Evolutionary conservation across 2,888 invertebrate species (phyloP).

Genomic region (Cerceris ruficornis): DNA sequence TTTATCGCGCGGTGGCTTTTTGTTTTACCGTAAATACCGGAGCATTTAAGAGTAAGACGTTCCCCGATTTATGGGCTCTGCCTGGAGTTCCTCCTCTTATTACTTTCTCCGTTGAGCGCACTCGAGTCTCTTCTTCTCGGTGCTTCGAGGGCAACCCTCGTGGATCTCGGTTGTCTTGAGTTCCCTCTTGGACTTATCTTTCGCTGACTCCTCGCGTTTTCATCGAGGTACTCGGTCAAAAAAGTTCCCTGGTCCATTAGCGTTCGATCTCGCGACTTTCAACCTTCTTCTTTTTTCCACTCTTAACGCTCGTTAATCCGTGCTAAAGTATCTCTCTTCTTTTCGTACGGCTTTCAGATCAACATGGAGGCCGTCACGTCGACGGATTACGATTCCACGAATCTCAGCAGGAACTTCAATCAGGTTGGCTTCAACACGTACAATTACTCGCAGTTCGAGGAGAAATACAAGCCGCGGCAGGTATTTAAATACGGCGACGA

Average conservation of each 20-base stretch:
- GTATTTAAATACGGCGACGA: conserved; percentile 73
- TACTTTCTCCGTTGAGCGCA: conserved; percentile 46
- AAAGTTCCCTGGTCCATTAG: not conserved
- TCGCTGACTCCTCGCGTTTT: conserved; percentile 1
- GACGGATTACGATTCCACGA: conserved; percentile 81
- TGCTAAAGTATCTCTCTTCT: not conserved
- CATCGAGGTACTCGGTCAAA: not conserved
- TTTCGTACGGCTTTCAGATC: conserved; percentile 78
- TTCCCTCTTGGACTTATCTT: not conserved
- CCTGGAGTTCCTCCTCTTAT: conserved; percentile 48
- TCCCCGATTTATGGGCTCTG: conserved; percentile 70
- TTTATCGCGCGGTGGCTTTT: conserved; percentile 70
- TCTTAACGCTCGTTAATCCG: too few relatives aligned
- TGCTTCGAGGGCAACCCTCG: conserved; percentile 2
- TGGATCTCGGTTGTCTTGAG: not conserved
- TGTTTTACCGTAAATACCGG: conserved; percentile 70
- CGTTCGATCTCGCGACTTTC: not conserved
- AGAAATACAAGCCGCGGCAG: conserved; percentile 74
- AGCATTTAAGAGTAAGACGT: conserved; percentile 72
- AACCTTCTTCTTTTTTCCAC: not conserved
- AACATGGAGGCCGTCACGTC: conserved; percentile 83
- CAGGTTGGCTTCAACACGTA: conserved; percentile 76
- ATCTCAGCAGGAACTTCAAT: conserved; percentile 75
- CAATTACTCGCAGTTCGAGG: conserved; percentile 77
- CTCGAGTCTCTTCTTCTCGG: conserved; percentile 42